Conservation (phyloP, 2,113 vertebrate species). For the Rhagologus leucostigma region DNA sequence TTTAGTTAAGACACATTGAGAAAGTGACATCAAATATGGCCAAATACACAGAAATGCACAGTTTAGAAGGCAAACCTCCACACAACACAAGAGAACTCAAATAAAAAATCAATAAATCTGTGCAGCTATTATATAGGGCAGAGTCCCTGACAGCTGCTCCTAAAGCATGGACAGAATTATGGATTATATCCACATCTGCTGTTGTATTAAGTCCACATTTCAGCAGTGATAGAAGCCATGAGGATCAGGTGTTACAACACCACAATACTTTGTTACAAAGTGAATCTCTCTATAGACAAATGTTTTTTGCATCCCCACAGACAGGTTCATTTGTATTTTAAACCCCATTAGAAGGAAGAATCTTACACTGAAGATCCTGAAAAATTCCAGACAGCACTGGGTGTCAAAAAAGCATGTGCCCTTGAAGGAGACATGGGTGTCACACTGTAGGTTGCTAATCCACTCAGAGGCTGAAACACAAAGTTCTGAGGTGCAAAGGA, state of each 20-base stretch:
- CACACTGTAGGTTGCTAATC: constrained; percentile 76
- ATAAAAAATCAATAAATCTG: neutral
- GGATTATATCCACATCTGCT: neutral
- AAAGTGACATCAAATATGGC: neutral
- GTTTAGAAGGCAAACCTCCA: neutral
- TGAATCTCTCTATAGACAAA: neutral
- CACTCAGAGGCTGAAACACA: constrained; percentile 82
- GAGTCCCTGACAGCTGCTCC: neutral
- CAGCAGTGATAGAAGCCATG: neutral
- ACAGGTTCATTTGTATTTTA: neutral
- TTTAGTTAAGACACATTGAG: neutral
- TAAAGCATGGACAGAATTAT: neutral
- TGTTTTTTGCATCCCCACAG: neutral
- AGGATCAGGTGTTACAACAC: neutral
- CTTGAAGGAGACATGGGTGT: constrained; percentile 81
- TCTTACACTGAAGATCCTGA: constrained; percentile 59
- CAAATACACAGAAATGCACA: neutral
- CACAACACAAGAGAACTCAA: neutral
- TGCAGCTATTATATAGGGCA: neutral
- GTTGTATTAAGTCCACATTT: neutral
- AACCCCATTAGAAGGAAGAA: neutral
- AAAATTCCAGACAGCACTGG: constrained; percentile 69
- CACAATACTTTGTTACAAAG: neutral
- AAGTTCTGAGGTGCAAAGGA: constrained; percentile 92
- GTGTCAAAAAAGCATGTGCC: constrained; percentile 78